A percentile compares a stretch with the other conserved stretches of the same genome.
Conservation (phyloP, 2,797 vertebrate genomes). For the Tangara arthus region DNA sequence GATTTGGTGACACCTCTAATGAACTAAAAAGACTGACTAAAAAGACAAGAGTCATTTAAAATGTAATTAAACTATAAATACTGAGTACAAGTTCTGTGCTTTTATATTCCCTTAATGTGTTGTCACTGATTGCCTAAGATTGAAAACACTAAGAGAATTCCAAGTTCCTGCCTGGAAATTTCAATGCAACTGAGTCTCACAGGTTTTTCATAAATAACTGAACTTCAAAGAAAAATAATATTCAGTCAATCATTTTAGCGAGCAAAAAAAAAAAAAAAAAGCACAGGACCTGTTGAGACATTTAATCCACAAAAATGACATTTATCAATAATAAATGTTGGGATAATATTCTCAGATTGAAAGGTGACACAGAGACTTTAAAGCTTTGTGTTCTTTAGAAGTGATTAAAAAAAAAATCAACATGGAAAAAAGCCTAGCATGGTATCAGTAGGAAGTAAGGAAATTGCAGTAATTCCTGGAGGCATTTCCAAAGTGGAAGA, state of each 20-base stretch:
- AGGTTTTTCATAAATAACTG: background rate
- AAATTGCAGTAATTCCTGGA: background rate
- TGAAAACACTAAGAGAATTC: background rate
- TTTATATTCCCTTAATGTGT: background rate
- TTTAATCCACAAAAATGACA: conserved; percentile 35
- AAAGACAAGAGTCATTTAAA: background rate
- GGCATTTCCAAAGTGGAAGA: background rate
- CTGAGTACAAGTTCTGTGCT: background rate
- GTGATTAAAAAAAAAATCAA: background rate
- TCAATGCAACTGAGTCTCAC: background rate
- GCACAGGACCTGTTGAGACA: background rate
- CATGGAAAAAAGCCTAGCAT: background rate
- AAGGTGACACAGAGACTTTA: background rate
- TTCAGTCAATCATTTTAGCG: background rate
- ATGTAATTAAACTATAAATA: background rate
- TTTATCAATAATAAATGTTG: conserved; percentile 61
- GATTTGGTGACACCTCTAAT: background rate
- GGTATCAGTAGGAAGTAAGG: background rate
- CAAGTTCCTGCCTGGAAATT: background rate
- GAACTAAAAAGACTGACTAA: background rate
- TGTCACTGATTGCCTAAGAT: background rate
- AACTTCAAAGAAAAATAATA: conserved; percentile 10
- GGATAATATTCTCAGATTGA: background rate
- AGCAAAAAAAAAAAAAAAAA: background rate
- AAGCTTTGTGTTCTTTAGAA: conserved; percentile 12